phyloP scores from a whole-genome alignment of 2,888 invertebrate species.

The Barypeithes pellucidus region DNA sequence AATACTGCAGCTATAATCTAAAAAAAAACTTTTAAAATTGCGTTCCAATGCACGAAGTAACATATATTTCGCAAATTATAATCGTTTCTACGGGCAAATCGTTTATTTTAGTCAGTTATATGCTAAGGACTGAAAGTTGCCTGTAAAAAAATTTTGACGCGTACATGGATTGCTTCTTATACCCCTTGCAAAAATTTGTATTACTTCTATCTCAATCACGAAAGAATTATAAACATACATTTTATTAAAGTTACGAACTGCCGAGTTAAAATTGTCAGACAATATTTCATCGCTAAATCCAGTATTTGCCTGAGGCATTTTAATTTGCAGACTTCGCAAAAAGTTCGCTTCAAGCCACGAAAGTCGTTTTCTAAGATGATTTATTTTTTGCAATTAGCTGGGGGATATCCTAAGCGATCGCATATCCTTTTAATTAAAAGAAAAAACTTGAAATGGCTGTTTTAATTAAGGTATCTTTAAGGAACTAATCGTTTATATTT shows the following conservation, averaged over 20 bases:
- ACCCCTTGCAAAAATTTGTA: not conserved
- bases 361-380: conserved; percentile 36
- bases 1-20: too few relatives aligned
- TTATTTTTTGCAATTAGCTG: conserved; percentile 44
- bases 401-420: conserved; percentile 14
- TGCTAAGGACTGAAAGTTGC: too few relatives aligned
- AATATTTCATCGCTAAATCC: conserved; percentile 42
- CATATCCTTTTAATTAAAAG: conserved; percentile 13
- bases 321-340: conserved; percentile 48
- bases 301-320: conserved; percentile 41
- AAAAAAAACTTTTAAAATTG: too few relatives aligned
- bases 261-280: conserved; percentile 36
- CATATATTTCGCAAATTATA: too few relatives aligned
- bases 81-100: too few relatives aligned
- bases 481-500: not conserved
- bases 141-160: not conserved
- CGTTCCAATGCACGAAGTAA: too few relatives aligned
- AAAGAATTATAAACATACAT: conserved; percentile 40
- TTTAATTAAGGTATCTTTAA: conserved; percentile 16
- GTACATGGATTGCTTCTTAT: too few relatives aligned
- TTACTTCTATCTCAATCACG: not conserved
- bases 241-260: conserved; percentile 25
- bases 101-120: too few relatives aligned
- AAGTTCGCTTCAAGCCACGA: conserved; percentile 33
- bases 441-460: conserved; percentile 8